These are phyloP conservation scores for Eulacestoma nigropectus DNA, from an alignment of 2,113 vertebrate species.

Conservation along the genomic window DNA sequence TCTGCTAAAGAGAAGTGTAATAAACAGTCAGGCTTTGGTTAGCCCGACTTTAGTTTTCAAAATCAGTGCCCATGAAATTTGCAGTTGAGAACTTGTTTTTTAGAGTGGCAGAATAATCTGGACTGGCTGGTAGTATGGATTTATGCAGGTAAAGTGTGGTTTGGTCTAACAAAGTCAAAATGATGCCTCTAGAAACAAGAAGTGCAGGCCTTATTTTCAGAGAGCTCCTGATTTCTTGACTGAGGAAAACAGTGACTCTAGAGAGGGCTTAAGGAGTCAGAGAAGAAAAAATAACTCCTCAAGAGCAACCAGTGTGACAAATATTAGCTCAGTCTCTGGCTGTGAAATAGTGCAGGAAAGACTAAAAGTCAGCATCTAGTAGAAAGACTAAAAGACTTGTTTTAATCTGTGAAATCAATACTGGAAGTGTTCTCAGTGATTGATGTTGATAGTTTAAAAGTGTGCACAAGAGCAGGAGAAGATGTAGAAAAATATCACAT, in stretches of 20 bases:
- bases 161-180: not conserved
- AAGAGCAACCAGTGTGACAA: not conserved
- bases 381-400: not conserved
- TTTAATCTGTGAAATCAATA: not conserved
- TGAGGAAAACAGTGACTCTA: not conserved
- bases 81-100: not conserved
- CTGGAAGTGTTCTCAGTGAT: not conserved
- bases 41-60: not conserved
- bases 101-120: not conserved
- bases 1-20: not conserved
- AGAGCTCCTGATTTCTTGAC: not conserved
- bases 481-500: not conserved
- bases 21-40: not conserved
- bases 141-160: not conserved
- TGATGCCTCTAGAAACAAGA: not conserved
- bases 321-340: not conserved
- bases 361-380: not conserved
- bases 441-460: not conserved
- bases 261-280: not conserved
- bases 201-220: not conserved
- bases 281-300: not conserved
- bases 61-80: not conserved
- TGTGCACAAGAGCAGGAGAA: not conserved
- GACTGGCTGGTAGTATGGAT: not conserved
- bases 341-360: not conserved